Percentiles rank a stretch among this genome's conserved stretches.
phyloP scores from a whole-genome alignment of 2,888 invertebrate genomes.

The Phrixothrix hirtus region DNA sequence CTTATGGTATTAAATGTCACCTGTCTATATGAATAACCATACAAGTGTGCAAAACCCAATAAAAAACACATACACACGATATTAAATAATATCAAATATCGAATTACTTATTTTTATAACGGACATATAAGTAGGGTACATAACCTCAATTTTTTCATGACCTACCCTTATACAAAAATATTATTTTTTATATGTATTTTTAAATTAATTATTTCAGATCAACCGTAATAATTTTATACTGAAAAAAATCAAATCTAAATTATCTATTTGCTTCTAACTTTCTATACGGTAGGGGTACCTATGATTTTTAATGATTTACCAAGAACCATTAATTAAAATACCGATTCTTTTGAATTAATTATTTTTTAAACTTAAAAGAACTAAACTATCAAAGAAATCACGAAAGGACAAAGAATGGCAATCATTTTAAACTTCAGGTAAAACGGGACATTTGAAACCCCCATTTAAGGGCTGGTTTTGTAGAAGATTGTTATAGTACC shows the following conservation, averaged over 20 bases:
- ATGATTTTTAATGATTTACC: too few relatives aligned
- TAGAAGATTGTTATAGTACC: slow-evolving; percentile 44
- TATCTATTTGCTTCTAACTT: too few relatives aligned
- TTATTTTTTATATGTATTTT: too few relatives aligned
- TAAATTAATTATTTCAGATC: too few relatives aligned
- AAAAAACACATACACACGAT: slow-evolving; percentile 1
- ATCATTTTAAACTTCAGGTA: slow-evolving; percentile 31
- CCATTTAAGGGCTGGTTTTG: slow-evolving; percentile 47
- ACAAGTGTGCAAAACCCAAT: slow-evolving; percentile 21
- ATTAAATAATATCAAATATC: slow-evolving; percentile 6
- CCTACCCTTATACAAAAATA: too few relatives aligned
- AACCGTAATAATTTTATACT: too few relatives aligned
- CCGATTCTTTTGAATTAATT: too few relatives aligned
- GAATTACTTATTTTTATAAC: slow-evolving; percentile 1
- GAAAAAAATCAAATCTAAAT: too few relatives aligned
- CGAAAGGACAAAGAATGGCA: not conserved
- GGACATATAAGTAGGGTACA: slow-evolving; percentile 1
- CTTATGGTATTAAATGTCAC: slow-evolving; percentile 24
- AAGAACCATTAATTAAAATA: too few relatives aligned
- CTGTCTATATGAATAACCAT: slow-evolving; percentile 13
- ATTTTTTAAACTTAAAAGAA: too few relatives aligned
- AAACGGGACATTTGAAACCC: slow-evolving; percentile 43
- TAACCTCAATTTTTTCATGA: not conserved
- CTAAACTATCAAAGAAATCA: not conserved
- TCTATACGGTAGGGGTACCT: too few relatives aligned